Percentiles rank a stretch among this genome's conserved stretches.
Evolutionary conservation across 1,140 invertebrate species (phyloP).

Genomic region (Saccostrea glomerata): DNA sequence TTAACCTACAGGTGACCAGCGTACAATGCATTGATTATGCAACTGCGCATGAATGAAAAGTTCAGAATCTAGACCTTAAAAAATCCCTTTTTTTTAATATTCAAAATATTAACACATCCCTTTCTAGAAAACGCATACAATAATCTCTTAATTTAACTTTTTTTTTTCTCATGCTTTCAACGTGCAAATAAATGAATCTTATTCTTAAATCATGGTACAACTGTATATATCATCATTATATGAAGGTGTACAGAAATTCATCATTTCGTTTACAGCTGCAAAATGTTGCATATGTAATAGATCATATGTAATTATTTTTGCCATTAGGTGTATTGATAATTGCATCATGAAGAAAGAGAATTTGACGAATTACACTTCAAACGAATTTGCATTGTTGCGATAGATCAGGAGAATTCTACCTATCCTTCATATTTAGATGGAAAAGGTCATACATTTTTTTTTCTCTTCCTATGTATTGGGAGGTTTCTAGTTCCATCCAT

Average conservation of each 20-base stretch:
- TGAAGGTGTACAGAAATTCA: background rate
- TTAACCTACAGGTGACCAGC: no score
- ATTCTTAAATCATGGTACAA: background rate
- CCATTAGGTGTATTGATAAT: background rate
- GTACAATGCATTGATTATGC: no score
- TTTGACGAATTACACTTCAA: background rate
- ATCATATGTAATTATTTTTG: background rate
- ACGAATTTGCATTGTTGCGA: background rate
- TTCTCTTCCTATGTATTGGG: background rate
- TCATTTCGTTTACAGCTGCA: background rate
- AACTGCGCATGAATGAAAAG: no score
- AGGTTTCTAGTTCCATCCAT: background rate
- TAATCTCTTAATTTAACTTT: background rate
- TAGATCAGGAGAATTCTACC: background rate
- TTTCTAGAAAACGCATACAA: background rate
- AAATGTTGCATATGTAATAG: background rate
- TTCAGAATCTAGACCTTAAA: no score
- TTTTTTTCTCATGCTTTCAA: background rate
- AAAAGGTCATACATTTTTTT: background rate
- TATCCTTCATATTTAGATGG: slow-evolving; percentile 16
- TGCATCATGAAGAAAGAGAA: background rate
- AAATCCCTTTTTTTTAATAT: no score
- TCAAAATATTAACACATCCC: no score
- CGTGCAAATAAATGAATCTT: background rate
- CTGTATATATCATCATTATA: background rate